A percentile compares a stretch with the other conserved stretches of the same genome.
phyloP scores from a whole-genome alignment of 2,888 invertebrate genomes.

The Luffia ferchaultella region DNA sequence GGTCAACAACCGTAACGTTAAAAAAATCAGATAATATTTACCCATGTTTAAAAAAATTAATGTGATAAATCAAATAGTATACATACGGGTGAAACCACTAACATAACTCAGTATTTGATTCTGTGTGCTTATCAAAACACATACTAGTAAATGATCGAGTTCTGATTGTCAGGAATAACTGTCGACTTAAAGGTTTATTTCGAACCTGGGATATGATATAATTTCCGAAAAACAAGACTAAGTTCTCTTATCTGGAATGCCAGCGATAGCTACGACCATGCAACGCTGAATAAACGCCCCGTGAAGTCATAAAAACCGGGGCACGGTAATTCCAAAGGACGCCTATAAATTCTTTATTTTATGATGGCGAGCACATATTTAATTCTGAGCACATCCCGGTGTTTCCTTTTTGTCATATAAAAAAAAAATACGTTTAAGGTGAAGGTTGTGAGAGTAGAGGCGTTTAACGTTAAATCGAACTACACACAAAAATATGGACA shows the following conservation, averaged over 20 bases:
- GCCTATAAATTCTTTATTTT: constrained; percentile 65
- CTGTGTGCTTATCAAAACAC: too few species aligned
- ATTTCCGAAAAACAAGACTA: constrained; percentile 26
- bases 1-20: too few species aligned
- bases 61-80: too few species aligned
- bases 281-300: constrained; percentile 54
- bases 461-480: too few species aligned
- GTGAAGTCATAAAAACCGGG: constrained; percentile 59
- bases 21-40: too few species aligned
- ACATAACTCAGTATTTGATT: too few species aligned
- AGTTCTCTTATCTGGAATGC: constrained; percentile 39
- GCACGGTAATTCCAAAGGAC: constrained; percentile 61
- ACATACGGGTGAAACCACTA: too few species aligned
- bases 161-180: too few species aligned
- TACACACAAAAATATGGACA: background rate
- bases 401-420: constrained; percentile 45
- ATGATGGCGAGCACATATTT: constrained; percentile 58
- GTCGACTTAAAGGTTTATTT: too few species aligned
- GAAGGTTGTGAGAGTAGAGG: background rate
- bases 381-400: constrained; percentile 53
- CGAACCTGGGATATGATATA: too few species aligned
- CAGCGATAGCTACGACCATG: constrained; percentile 40
- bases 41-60: too few species aligned
- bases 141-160: too few species aligned
- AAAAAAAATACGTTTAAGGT: background rate